Evolutionary conservation across 2,888 invertebrate genomes (phyloP), one percentile per base, ranked within the genome.

Genomic region (Dolichomitus sp.): DNA sequence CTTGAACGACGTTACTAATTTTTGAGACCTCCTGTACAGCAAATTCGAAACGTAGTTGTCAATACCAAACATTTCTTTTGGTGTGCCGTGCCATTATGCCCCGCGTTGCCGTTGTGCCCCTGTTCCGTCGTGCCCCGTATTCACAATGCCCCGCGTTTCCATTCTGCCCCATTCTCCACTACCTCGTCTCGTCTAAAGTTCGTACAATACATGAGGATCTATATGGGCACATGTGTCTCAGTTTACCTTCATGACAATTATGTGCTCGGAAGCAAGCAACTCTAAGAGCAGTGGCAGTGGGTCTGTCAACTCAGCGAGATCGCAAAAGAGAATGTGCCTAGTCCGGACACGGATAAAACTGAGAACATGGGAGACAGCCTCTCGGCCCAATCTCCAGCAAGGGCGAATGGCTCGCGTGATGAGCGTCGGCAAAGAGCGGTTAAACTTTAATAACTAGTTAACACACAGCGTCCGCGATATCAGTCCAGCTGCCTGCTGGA

Each of bases 371-470:
- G 50, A 61, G 48, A 70, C 23, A 50, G 45, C 76, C 50, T 65
- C 73, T 52, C 59, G 19, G 66, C 30, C 69, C 74, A 85, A 85
- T 88, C 85, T 85, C 54, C n/a, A 76, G 81, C 63, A 75, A 85
- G 73, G 61, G 83, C 74, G 69, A 66, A 77, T 68, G 85, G 84
- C 79, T 79, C 61, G 65, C 48, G 85, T 86, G 88, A 90, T 88
- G 86, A 89, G 85, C 75, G 73, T 73, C 84, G 84, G 88, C 87
- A 89, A 88, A 89, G 87, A 79, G 63, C 82, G 85, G 85, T 90
- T 89, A 84, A 91, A 90, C 87, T 92, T 91, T 89, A 90, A 92
- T 91, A 87, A 87, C 89, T 88, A 88, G 88, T 91, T 91, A 89
- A 89, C 87, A 87, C 88, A 87, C 88, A 82, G 76, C 69, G 83